Conservation (phyloP, 1,140 invertebrate species). For the Archivesica marissinica region DNA sequence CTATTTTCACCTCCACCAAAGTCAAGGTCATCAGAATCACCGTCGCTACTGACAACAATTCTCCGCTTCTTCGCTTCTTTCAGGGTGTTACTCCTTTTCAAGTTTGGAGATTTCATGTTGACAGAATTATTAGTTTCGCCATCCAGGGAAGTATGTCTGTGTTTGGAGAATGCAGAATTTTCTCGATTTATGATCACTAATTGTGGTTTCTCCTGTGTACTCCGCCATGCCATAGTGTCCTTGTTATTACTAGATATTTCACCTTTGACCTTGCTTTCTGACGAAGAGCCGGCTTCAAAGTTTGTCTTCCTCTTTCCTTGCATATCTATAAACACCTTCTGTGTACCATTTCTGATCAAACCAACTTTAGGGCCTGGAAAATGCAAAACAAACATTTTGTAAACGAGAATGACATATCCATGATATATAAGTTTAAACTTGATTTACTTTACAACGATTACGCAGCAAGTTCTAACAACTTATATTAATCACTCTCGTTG, state of each 20-base stretch:
- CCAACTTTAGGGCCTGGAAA: conserved; percentile 69
- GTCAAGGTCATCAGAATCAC: conserved; percentile 40
- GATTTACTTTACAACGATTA: too few relatives aligned
- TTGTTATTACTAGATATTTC: not conserved
- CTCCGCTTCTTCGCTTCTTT: not conserved
- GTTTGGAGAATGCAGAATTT: conserved; percentile 64
- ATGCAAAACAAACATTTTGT: too few relatives aligned
- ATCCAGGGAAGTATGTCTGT: not conserved
- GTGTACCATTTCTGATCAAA: conserved; percentile 49
- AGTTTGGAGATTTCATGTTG: not conserved
- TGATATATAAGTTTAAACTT: too few relatives aligned
- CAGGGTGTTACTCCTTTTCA: not conserved
- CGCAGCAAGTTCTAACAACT: too few relatives aligned
- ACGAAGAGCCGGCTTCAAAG: not conserved
- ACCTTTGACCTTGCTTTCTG: conserved; percentile 8
- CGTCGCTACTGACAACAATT: conserved; percentile 12
- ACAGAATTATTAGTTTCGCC: not conserved
- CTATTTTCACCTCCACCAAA: not conserved
- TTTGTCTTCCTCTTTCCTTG: conserved; percentile 39
- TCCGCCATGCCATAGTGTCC: not conserved
- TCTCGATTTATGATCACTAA: conserved; percentile 68
- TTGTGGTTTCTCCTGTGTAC: conserved; percentile 54
- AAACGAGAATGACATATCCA: too few relatives aligned
- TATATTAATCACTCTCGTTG: too few relatives aligned
- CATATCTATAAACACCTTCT: conserved; percentile 68